Evolutionary conservation across 2,797 vertebrate species (phyloP).

Genomic region (Dromococcyx pavoninus): DNA sequence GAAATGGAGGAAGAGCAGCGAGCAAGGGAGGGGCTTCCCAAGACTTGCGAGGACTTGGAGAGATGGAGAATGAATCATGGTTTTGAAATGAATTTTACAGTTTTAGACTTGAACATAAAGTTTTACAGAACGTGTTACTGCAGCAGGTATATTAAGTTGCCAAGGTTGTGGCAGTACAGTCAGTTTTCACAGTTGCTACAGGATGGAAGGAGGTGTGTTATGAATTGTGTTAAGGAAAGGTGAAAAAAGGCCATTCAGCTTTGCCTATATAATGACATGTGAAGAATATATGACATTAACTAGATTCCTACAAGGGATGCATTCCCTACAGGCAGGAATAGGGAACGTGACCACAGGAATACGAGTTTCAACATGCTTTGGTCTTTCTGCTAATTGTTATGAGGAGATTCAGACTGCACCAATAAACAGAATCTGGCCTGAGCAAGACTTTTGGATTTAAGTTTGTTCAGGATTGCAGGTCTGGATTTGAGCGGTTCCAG

Average conservation of each 20-base stretch:
- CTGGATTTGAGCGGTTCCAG: background rate
- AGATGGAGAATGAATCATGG: background rate
- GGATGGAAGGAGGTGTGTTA: background rate
- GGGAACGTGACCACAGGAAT: background rate
- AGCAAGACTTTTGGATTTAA: background rate
- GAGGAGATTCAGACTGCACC: background rate
- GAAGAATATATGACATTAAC: background rate
- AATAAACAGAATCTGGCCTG: background rate
- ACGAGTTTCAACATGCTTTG: accelerated
- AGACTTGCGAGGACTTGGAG: background rate
- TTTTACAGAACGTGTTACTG: background rate
- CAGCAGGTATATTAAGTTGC: background rate
- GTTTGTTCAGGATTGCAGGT: background rate
- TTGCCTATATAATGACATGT: background rate
- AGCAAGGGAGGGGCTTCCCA: background rate
- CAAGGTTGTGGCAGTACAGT: background rate
- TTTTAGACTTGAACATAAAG: background rate
- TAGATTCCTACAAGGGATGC: background rate
- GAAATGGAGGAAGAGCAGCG: background rate
- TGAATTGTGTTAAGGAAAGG: background rate
- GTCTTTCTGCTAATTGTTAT: background rate
- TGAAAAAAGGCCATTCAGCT: background rate
- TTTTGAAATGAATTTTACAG: background rate
- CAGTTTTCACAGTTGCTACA: background rate
- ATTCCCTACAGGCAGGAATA: background rate